Base-by-base conservation (phyloP, 53 echinoderm and acorn worm species). In the Holothuria leucospilota region DNA sequence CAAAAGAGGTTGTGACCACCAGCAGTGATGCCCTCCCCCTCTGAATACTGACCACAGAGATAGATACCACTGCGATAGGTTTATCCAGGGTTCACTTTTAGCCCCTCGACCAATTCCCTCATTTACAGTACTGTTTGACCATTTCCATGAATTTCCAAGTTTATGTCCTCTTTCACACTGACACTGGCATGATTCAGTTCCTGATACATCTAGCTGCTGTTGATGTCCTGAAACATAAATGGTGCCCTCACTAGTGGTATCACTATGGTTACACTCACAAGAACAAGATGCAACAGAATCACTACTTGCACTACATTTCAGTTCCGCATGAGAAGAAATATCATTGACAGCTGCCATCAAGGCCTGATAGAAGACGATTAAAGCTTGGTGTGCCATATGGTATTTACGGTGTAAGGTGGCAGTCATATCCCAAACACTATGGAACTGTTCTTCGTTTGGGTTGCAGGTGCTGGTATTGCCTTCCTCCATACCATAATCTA, bases 321-420 rank as follows among this genome's bases (percentile, higher is more conserved):
- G 56, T 56, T 56, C 56, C 15, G 15, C 2, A 56, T 56, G 56
- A 18, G 39, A 1, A 25, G 75, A 52, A 75, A 46, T 1, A 49
- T 75, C 75, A 25, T 26, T 75, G 75, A 75, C 88, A 62, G 95
- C 92, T 26, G 93, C 70, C 39, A 95, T 63, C 23, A 95, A 87
- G 68, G 95, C 95, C 29, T 86, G 86, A 81, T 89, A 95, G 77
- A 95, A 95, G 38, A 93, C 64, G 13, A 95, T 62, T 26, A 93
- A 61, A 13, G 91, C 88, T 56, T 87, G 85, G 51, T 82, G 83
- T 20, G 89, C 62, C n/a, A 40, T 71, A 18, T 56, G 70, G 10
- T 81, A 81, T 60, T 60, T 81, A 28, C 56, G 53, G 15, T 60
- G 81, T 61, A 81, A 61, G 9, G n/a, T 59, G 39, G 62, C 21